Evolutionary conservation across 2,797 vertebrate genomes (phyloP), one percentile per base, ranked within the genome.

Genomic region (Salmo trutta): DNA sequence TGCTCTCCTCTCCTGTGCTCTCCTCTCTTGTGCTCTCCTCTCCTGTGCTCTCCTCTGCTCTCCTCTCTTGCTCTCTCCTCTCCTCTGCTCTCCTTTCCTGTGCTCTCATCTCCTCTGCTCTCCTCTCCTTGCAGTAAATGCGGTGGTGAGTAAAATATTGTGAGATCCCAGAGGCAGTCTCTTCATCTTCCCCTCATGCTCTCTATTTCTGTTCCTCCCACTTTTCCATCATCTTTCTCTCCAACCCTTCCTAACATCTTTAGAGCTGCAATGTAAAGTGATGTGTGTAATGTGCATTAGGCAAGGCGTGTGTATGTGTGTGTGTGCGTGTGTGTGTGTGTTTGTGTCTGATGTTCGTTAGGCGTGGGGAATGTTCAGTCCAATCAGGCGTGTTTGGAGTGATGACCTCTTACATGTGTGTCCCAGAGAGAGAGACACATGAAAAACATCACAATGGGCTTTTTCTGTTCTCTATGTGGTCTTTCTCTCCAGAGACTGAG

Each of bases 401-500:
- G 53, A 71, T 79, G 79, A 89, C 81, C 78, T 85, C 80, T 78
- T 59, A 85, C 86, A 86, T 83, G 85, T 84, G 85, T 83, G 78
- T 56, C 76, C 77, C 59, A 75, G 47, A 64, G 71, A 78, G 54
- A 47, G 14, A 33, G 69, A 21, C n/a, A 67, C 54, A 67, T 24
- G 27, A 41, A 65, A 73, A 10, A 27, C 85, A 80, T 71, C 80
- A 86, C 86, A 77, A 77, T 29, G 10, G 10, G 77, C 83, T 87
- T 75, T 88, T 85, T 91, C 85, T 89, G 68, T 85, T 86, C 86
- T 91, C 88, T 84, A 83, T 41, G 71, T 4, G 77, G 90, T 88
- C 76, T 85, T 2, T 2, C n/a, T 87, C 89, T 76, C 66, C 6
- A 0, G 76, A 83, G 88, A 87, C 1, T 0, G 24, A 83, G 56